These are phyloP conservation scores for Silurus glanis DNA, from an alignment of 2,113 vertebrate species.

Conservation along the genomic window DNA sequence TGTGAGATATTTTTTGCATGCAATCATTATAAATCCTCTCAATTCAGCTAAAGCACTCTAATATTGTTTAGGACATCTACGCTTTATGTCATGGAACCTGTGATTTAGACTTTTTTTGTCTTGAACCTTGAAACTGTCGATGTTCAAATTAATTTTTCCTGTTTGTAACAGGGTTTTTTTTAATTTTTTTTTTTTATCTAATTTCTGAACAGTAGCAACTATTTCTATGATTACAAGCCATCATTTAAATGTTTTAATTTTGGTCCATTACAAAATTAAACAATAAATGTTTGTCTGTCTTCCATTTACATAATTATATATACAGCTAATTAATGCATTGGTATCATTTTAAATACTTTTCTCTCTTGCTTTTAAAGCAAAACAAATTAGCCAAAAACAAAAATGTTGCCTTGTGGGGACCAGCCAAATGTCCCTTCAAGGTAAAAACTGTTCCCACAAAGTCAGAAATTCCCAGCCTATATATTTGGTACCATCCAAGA, in stretches of 20 bases:
- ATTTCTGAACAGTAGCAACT: not conserved
- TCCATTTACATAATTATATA: not conserved
- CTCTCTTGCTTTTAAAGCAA: not conserved
- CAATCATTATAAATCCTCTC: not conserved
- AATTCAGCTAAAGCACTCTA: not conserved
- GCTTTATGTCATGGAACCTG: not conserved
- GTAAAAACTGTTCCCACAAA: not conserved
- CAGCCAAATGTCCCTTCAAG: not conserved
- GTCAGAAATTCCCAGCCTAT: not conserved
- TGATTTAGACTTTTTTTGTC: not conserved
- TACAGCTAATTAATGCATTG: not conserved
- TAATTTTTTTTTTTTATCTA: slow-evolving; percentile 33
- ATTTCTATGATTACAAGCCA: not conserved
- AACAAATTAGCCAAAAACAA: not conserved
- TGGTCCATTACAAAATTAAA: not conserved
- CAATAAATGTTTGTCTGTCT: not conserved
- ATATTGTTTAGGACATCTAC: not conserved
- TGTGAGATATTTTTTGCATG: too few species aligned
- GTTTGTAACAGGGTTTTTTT: not conserved
- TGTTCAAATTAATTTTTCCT: not conserved
- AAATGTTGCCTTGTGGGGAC: not conserved
- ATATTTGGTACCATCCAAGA: not conserved
- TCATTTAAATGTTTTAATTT: slow-evolving; percentile 11
- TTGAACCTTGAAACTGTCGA: not conserved
- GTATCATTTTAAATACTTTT: not conserved